Conservation (phyloP, 1,140 invertebrate species). For the Whitmania pigra region DNA sequence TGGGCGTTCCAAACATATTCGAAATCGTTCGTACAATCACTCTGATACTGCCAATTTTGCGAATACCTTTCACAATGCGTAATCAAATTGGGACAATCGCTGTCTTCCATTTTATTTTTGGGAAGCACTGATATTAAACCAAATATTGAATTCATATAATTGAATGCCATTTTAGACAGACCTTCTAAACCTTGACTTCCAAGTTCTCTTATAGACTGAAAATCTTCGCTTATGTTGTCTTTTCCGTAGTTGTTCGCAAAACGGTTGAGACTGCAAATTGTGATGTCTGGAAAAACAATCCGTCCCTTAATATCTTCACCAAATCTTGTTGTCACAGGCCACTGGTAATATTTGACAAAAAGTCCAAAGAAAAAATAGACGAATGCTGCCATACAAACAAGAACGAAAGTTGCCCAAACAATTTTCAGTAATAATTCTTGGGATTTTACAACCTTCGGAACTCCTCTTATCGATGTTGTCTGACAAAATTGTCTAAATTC, state of each 20-base stretch:
- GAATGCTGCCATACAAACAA: background rate
- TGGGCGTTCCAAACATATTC: background rate
- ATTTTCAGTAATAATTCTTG: background rate
- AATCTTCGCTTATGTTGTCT: background rate
- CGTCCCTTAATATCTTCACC: background rate
- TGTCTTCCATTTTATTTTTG: background rate
- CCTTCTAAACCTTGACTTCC: background rate
- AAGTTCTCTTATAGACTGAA: background rate
- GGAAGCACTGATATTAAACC: background rate
- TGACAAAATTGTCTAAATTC: background rate
- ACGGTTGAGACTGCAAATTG: background rate
- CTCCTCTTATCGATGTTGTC: slow-evolving; percentile 8
- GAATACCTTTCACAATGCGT: background rate
- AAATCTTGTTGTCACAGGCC: background rate
- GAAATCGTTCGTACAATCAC: background rate
- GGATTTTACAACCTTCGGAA: background rate
- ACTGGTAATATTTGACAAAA: background rate
- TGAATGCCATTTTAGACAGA: background rate
- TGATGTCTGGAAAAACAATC: background rate
- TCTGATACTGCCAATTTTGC: background rate
- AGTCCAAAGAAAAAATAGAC: background rate
- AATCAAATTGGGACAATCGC: background rate
- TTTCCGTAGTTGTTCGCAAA: background rate
- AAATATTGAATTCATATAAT: background rate
- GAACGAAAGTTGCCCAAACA: background rate